Evolutionary conservation across 2,797 vertebrate genomes (phyloP), one percentile per base, ranked within the genome.

Genomic region (Chaetodon trifasciatus): DNA sequence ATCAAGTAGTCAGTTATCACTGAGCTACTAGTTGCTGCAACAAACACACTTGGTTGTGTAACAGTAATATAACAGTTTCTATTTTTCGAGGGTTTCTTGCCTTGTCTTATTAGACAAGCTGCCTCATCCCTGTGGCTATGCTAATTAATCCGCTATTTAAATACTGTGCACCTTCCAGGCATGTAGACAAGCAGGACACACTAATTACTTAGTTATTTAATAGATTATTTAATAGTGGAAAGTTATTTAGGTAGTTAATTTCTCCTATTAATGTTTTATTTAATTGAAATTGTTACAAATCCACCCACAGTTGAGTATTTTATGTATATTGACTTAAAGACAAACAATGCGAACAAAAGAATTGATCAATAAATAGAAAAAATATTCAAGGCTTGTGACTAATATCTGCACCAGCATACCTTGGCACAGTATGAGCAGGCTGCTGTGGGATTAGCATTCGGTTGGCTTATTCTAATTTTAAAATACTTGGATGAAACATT

Each of bases 381-480:
- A 23, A 17, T 49, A 39, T 32, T 55, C 16, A 35, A 19, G 49
- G 58, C 6, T n/a, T 10, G 2, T 37, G 19, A 65, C 44, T 39
- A n/a, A 53, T 16, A 61, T 55, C 19, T 7, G 9, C 67, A 77
- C 28, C 44, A 11, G 28, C 37, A 12, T 11, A 63, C 23, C 2
- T 42, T 47, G 9, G 15, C 19, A 17, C n/a, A 62, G 56, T 11
- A 17, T 46, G 55, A 37, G 5, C 12, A 9, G 23, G 17, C 24
- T 70, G 44, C 23, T 0, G 4, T 23, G 10, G 56, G n/a, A 24
- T 49, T 44, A 40, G 17, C 15, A 66, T 60, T 60, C 42, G 13
- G 8, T 19, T 44, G 8, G 21, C 55, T 66, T 67, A 44, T 50
- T 70, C 35, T 9, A 4, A 67, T 76, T 69, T 82, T 28, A 8